Percentiles rank a stretch among this genome's conserved stretches.
Evolutionary conservation across 2,113 vertebrate genomes (phyloP).

Genomic region (Puntigrus tetrazona): DNA sequence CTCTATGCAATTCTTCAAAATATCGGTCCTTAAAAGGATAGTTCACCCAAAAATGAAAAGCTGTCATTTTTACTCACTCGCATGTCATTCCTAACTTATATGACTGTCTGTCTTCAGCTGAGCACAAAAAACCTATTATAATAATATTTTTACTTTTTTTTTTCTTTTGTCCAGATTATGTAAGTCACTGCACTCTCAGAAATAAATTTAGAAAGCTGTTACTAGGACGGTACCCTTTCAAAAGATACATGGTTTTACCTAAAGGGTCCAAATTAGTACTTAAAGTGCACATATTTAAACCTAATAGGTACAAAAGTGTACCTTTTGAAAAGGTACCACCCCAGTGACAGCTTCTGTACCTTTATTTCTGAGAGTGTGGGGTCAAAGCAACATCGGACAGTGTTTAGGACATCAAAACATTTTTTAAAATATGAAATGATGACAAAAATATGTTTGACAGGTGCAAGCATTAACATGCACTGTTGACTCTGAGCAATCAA

Average conservation of each 20-base stretch:
- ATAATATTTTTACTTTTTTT: neutral
- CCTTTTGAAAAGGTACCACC: too few species aligned
- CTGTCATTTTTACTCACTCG: neutral
- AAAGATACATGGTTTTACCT: too few species aligned
- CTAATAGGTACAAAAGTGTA: too few species aligned
- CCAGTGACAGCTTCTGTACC: too few species aligned
- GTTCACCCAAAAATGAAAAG: neutral
- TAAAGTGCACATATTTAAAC: too few species aligned
- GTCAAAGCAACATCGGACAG: neutral
- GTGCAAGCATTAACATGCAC: constrained; percentile 67
- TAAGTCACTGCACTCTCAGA: too few species aligned
- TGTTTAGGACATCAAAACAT: neutral
- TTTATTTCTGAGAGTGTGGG: too few species aligned
- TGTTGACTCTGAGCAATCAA: constrained; percentile 51
- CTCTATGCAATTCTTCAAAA: neutral
- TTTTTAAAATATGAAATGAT: neutral
- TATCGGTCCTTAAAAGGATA: neutral
- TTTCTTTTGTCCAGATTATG: neutral
- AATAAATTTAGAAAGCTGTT: too few species aligned
- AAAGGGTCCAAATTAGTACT: too few species aligned
- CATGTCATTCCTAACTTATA: neutral
- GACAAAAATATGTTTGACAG: constrained; percentile 32
- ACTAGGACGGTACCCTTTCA: too few species aligned
- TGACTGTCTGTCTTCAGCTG: neutral
- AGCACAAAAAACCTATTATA: neutral